phyloP scores from a whole-genome alignment of 2,888 invertebrate genomes.

The Nephrocerus scutellatus region DNA sequence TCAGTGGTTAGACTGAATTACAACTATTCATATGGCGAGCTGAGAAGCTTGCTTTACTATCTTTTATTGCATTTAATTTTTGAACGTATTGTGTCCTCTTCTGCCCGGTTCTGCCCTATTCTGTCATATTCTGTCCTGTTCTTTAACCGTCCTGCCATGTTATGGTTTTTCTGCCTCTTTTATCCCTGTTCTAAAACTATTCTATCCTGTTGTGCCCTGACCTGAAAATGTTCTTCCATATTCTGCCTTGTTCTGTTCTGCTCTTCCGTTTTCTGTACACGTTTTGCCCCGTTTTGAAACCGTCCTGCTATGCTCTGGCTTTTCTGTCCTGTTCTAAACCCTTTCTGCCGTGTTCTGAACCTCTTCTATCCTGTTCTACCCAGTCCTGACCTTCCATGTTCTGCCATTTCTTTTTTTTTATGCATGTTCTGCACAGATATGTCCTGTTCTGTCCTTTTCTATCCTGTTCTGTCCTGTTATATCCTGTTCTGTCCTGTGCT shows the following conservation, averaged over 20 bases:
- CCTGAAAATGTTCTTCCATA: constrained; percentile 10
- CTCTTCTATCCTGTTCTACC: constrained; percentile 3
- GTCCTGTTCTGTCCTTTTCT: constrained; percentile 4
- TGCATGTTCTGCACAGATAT: constrained; percentile 3
- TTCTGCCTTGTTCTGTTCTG: constrained; percentile 7
- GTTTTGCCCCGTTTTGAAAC: constrained; percentile 1
- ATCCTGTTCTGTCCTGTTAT: constrained; percentile 8
- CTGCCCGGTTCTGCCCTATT: constrained; percentile 2
- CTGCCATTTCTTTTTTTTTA: no score
- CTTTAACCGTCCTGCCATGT: no score
- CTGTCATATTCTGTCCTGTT: constrained; percentile 4
- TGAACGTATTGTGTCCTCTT: constrained; percentile 1
- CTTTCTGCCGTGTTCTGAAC: no score
- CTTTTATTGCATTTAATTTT: no score
- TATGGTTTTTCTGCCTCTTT: no score
- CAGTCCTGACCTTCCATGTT: constrained; percentile 2
- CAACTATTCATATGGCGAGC: neutral
- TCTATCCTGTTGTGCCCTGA: constrained; percentile 4
- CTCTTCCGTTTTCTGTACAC: neutral
- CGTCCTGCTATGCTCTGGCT: neutral
- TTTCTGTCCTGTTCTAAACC: constrained; percentile 4
- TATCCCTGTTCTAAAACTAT: no score
- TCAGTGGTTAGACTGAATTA: neutral
- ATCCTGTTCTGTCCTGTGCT: constrained; percentile 10
- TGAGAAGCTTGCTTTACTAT: neutral